phyloP scores from a whole-genome alignment of 2,797 vertebrate species.

The Caiman crocodilus region DNA sequence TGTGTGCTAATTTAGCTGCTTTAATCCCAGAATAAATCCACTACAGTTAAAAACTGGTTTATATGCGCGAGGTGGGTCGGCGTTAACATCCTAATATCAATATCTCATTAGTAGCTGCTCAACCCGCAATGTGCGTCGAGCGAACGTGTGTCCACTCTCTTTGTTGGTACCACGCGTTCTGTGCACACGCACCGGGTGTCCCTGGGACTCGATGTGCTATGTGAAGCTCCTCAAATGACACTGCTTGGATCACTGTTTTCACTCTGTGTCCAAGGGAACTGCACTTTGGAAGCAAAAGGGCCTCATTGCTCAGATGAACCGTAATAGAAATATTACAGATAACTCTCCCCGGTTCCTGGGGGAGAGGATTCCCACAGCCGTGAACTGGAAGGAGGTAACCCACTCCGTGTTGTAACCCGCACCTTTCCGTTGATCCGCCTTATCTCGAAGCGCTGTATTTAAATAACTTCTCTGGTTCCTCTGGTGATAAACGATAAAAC shows the following conservation, averaged over 20 bases:
- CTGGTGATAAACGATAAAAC: slow-evolving; percentile 17
- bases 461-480: not conserved
- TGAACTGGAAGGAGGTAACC: not conserved
- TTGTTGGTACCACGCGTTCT: not conserved
- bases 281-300: too few species aligned
- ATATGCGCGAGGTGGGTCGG: not conserved
- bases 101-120: not conserved
- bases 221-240: not conserved
- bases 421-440: slow-evolving; percentile 44
- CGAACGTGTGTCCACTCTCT: not conserved
- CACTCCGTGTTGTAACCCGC: not conserved
- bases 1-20: not conserved
- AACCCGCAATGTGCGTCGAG: not conserved
- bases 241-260: slow-evolving; percentile 20
- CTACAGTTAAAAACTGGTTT: slow-evolving; percentile 17
- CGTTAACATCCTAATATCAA: not conserved
- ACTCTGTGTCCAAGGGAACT: not conserved
- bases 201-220: not conserved
- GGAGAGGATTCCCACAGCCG: not conserved
- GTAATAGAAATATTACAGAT: slow-evolving; percentile 42
- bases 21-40: not conserved
- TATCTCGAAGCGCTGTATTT: slow-evolving; percentile 38
- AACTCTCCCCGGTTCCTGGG: not conserved
- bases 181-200: too few species aligned
- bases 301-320: too few species aligned